Evolutionary conservation across 2,888 invertebrate species (phyloP), one percentile per base, ranked within the genome.

Genomic region (Cephus pulcher): DNA sequence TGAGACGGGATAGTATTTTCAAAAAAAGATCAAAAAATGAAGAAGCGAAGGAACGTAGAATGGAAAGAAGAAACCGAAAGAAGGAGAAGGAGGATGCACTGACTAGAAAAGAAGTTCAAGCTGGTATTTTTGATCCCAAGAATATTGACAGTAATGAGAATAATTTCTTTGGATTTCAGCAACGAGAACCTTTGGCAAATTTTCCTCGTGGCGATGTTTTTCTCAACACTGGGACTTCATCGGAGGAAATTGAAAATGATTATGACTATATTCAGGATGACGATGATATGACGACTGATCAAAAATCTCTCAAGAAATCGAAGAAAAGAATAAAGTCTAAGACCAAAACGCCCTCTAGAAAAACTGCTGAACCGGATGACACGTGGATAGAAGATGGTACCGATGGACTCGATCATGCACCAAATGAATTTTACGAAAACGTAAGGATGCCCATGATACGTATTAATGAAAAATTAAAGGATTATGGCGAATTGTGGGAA

Each of bases 131-230:
- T 32, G 81, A 82, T 73, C 40, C 74, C 2, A 74, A 68, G 9
- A 75, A 34, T 11, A 69, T 34, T 12, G 84, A 85, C 11, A 88
- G 82, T 76, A 78, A 33, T 1, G 88, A 89, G 12, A 85, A 87
- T 40, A 82, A 84, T 69, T 90, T 89, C 73, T 86, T 85, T 34
- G 88, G 86, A 3, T 86, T 89, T 77, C 78, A 81, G 12, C 70
- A 78, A 32, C 80, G 75, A 23, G 80, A 85, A 9, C 85, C 88
- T 0, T 11, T 80, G 0, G 78, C 81, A 15, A 81, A 81, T 32
- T 90, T 88, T 32, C 87, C 88, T 0, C 56, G 82, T 1, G 86
- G 84, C 1, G 88, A 90, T 33, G 80, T 88, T 12, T 85, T 83
- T 35, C 35, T 86, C 4, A 74, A 74, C 4, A 81, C 82, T 1